Conservation (phyloP, 2,113 vertebrate species). For the Aldabrachelys gigantea region DNA sequence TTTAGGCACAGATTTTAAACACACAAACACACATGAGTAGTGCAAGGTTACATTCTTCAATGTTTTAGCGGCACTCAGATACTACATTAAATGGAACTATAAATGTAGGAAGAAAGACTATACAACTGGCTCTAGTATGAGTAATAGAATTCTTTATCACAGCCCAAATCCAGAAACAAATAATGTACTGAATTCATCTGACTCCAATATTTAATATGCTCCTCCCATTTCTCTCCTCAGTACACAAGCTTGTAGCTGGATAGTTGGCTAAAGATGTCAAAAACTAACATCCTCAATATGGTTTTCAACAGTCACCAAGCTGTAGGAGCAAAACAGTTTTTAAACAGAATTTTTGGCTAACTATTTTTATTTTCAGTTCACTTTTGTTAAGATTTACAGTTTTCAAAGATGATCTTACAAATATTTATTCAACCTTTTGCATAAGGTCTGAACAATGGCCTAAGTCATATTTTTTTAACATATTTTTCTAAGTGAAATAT, state of each 20-base stretch:
- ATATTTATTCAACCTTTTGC: not conserved
- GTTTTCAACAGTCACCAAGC: not conserved
- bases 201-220: not conserved
- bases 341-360: not conserved
- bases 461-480: not conserved
- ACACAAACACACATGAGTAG: not conserved
- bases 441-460: not conserved
- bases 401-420: not conserved
- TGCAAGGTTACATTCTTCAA: not conserved
- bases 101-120: not conserved
- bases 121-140: not conserved
- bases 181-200: too few species aligned
- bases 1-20: rapidly evolving
- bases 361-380: not conserved
- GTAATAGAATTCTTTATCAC: not conserved
- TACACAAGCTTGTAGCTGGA: not conserved
- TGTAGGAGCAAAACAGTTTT: not conserved
- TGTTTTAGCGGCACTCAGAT: not conserved
- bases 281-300: rapidly evolving
- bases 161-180: not conserved
- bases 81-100: not conserved
- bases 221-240: not conserved
- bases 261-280: not conserved
- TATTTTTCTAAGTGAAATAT: not conserved
- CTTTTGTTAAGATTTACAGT: not conserved